Percentiles rank a stretch among this genome's conserved stretches.
Evolutionary conservation across 2,888 invertebrate species (phyloP).

Genomic region (Orgyia antiqua): DNA sequence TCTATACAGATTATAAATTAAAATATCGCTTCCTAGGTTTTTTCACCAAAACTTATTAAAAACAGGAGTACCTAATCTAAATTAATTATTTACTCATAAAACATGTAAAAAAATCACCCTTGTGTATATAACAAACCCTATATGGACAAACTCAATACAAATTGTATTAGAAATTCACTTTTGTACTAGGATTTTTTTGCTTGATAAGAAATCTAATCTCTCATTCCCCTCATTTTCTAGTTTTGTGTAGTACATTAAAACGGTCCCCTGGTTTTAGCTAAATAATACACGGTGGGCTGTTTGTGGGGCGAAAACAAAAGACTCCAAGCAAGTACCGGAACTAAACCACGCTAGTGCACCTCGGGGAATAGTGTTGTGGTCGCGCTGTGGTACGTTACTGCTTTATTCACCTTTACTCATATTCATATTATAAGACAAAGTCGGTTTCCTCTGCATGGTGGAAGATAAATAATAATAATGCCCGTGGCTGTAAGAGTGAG

Average conservation of each 20-base stretch:
- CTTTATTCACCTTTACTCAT: neutral
- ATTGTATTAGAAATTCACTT: constrained; percentile 32
- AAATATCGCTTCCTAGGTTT: too few relatives aligned
- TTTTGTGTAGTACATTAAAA: constrained; percentile 62
- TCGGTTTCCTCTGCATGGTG: too few relatives aligned
- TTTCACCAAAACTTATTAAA: too few relatives aligned
- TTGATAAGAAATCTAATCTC: constrained; percentile 74
- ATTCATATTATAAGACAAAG: neutral
- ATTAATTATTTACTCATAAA: constrained; percentile 8
- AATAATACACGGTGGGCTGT: constrained; percentile 59
- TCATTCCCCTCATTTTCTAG: constrained; percentile 55
- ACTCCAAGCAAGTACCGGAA: constrained; percentile 66
- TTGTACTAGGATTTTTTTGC: constrained; percentile 43
- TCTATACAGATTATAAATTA: too few relatives aligned
- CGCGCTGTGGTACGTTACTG: constrained; percentile 37
- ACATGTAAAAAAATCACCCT: constrained; percentile 19
- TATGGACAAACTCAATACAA: constrained; percentile 30
- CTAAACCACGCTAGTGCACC: constrained; percentile 62
- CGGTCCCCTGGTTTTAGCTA: constrained; percentile 65
- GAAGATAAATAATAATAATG: too few relatives aligned
- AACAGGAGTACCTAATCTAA: too few relatives aligned
- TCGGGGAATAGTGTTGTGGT: constrained; percentile 50
- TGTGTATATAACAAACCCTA: constrained; percentile 23
- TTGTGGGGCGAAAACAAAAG: constrained; percentile 63
- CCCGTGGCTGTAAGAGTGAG: too few relatives aligned